Evolutionary conservation across 2,797 vertebrate genomes (phyloP).

Genomic region (Synanceia verrucosa): DNA sequence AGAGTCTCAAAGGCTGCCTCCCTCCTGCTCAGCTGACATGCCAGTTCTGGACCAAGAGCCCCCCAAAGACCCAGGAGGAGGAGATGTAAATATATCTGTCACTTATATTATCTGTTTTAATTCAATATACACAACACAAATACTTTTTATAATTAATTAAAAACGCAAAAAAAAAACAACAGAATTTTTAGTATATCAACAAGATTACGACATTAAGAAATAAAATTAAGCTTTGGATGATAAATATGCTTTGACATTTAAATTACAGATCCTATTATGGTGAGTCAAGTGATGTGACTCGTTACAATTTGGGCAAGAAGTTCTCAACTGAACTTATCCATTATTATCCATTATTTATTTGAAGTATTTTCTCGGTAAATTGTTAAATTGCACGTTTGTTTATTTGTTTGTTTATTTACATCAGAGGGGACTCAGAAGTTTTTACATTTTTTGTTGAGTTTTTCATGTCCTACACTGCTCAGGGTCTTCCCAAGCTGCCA

Average conservation of each 20-base stretch:
- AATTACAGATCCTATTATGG: background rate
- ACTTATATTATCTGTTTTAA: background rate
- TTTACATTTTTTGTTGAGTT: background rate
- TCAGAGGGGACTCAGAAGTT: background rate
- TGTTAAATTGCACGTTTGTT: background rate
- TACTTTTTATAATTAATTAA: background rate
- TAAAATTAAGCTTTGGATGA: background rate
- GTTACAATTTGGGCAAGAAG: background rate
- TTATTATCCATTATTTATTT: background rate
- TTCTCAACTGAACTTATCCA: background rate
- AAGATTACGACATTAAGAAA: background rate
- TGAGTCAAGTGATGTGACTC: background rate
- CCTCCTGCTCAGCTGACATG: constrained; percentile 76
- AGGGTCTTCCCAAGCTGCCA: constrained; percentile 91
- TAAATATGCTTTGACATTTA: background rate
- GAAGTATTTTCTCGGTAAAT: background rate
- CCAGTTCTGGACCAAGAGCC: constrained; percentile 81
- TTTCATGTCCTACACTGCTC: constrained; percentile 4
- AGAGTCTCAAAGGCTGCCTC: constrained; percentile 50
- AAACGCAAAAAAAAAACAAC: background rate
- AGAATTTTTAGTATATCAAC: background rate
- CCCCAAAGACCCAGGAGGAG: constrained; percentile 61
- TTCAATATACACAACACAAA: background rate
- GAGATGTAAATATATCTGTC: constrained; percentile 71
- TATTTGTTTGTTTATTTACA: no score